Conservation (phyloP, 2,113 vertebrate species). For the Etheostoma cragini region DNA sequence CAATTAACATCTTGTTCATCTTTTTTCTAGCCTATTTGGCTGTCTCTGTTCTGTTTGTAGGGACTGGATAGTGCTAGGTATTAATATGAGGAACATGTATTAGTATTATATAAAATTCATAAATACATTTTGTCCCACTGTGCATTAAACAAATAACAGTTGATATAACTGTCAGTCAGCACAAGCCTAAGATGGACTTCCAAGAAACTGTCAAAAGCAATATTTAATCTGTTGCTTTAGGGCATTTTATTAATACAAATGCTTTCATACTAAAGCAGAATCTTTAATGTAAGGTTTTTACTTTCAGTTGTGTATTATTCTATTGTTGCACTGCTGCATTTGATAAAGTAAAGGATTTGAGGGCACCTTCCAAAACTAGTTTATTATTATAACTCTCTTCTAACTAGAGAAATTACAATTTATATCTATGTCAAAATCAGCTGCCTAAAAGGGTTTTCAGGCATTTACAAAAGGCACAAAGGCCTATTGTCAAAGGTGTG, state of each 20-base stretch:
- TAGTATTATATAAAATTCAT: not conserved
- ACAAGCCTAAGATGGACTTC: not conserved
- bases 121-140: not conserved
- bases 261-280: not conserved
- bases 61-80: not conserved
- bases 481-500: constrained; percentile 20
- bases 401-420: not conserved
- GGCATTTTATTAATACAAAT: constrained; percentile 13
- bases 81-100: not conserved
- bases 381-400: constrained; percentile 18
- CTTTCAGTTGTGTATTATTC: constrained; percentile 2
- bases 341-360: constrained; percentile 4
- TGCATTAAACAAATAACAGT: not conserved
- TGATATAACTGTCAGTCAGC: not conserved
- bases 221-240: constrained; percentile 10
- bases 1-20: not conserved
- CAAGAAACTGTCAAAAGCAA: not conserved
- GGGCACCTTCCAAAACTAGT: constrained; percentile 1
- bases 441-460: constrained; percentile 32
- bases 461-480: constrained; percentile 36
- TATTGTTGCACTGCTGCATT: constrained; percentile 12
- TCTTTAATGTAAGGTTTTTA: not conserved
- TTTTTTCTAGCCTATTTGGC: not conserved
- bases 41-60: not conserved
- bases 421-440: constrained; percentile 46